Percentiles rank a stretch among this genome's conserved stretches.
Evolutionary conservation across 2,888 invertebrate species (phyloP).

Genomic region (Ptychoptera albimana): DNA sequence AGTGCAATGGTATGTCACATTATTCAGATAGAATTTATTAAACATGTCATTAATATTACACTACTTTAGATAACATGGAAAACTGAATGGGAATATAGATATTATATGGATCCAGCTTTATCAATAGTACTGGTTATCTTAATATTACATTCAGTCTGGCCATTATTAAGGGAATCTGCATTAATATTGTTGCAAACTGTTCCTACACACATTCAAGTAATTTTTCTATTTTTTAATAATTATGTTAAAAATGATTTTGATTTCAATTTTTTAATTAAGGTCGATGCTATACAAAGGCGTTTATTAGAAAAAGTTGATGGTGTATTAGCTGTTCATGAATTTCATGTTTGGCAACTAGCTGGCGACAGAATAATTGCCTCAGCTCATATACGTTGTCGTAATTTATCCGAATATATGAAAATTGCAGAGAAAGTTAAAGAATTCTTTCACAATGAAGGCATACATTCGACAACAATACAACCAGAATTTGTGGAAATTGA

Average conservation of each 20-base stretch:
- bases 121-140: conserved; percentile 77
- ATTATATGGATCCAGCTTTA: conserved; percentile 88
- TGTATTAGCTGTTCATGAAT: conserved; percentile 90
- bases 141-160: conserved; percentile 82
- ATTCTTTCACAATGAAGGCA: conserved; percentile 96
- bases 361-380: conserved; percentile 95
- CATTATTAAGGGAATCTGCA: conserved; percentile 82
- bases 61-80: conserved; percentile 47
- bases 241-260: conserved; percentile 15
- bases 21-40: too few species aligned
- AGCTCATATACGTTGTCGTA: conserved; percentile 89
- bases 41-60: conserved; percentile 6
- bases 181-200: conserved; percentile 94
- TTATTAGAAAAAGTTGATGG: conserved; percentile 83
- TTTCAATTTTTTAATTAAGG: conserved; percentile 30
- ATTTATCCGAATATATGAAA: conserved; percentile 91
- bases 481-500: conserved; percentile 89
- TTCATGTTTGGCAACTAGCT: conserved; percentile 96
- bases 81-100: conserved; percentile 63
- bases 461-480: conserved; percentile 97
- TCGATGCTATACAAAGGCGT: conserved; percentile 79
- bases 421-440: conserved; percentile 92
- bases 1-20: conserved; percentile 43
- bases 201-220: conserved; percentile 83
- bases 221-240: conserved; percentile 7